These are phyloP conservation scores for Hafferia zeledoni DNA, from an alignment of 2,797 vertebrate genomes.

Conservation along the genomic window DNA sequence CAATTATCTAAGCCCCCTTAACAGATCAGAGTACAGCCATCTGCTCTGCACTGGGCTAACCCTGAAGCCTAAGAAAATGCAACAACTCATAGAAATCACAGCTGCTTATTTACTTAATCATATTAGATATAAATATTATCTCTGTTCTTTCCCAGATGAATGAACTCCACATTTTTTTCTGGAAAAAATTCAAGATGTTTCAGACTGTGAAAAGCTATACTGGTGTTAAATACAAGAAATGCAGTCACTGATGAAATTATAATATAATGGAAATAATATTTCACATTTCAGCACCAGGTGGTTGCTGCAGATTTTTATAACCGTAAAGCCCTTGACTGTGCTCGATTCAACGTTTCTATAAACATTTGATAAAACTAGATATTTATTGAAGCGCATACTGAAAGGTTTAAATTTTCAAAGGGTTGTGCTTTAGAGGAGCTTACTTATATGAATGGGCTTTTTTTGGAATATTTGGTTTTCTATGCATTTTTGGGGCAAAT, in stretches of 20 bases:
- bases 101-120: conserved; percentile 23
- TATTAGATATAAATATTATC: conserved; percentile 20
- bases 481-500: background rate
- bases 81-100: background rate
- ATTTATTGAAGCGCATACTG: background rate
- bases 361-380: background rate
- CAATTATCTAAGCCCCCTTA: background rate
- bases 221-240: background rate
- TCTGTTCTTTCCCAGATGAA: background rate
- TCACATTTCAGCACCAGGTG: background rate
- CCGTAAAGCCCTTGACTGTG: background rate
- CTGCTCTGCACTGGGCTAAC: background rate
- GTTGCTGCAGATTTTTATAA: conserved; percentile 14
- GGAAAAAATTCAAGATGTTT: conserved; percentile 11
- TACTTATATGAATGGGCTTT: background rate
- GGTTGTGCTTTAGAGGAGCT: background rate
- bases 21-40: background rate
- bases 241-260: background rate
- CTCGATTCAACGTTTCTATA: background rate
- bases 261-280: conserved; percentile 9
- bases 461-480: background rate
- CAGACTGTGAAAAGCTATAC: background rate
- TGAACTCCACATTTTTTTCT: background rate
- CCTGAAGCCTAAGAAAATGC: background rate
- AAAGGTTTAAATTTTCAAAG: background rate